phyloP scores from a whole-genome alignment of 2,888 invertebrate genomes.

The Zaprionus bogoriensis region DNA sequence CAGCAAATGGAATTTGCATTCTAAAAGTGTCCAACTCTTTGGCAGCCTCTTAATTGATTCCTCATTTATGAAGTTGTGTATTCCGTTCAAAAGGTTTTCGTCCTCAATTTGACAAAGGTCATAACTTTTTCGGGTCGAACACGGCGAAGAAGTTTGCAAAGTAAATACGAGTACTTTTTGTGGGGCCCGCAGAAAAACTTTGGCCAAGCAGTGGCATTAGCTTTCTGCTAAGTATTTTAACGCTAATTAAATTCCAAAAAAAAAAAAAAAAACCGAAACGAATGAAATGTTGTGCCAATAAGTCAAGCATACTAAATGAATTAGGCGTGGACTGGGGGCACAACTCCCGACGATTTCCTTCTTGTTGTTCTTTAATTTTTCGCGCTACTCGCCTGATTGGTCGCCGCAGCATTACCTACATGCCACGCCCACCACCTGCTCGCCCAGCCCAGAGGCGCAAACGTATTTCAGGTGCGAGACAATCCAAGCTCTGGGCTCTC shows the following conservation, averaged over 20 bases:
- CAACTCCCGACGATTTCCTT: neutral
- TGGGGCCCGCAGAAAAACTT: conserved; percentile 46
- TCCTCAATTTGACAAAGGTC: conserved; percentile 39
- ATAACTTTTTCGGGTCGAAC: conserved; percentile 45
- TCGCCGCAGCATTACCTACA: neutral
- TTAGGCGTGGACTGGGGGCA: conserved; percentile 1
- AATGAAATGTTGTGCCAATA: conserved; percentile 32
- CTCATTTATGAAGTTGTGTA: conserved; percentile 11
- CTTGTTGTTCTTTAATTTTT: conserved; percentile 72
- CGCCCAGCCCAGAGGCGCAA: neutral
- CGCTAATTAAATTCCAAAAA: conserved; percentile 61
- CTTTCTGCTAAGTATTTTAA: conserved; percentile 53
- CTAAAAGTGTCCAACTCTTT: conserved; percentile 14
- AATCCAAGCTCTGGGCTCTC: conserved; percentile 48
- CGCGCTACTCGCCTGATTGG: conserved; percentile 61
- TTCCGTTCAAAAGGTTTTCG: neutral
- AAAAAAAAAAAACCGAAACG: conserved; percentile 10
- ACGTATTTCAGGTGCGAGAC: conserved; percentile 26
- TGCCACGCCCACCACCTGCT: neutral
- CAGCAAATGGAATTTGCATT: too few species aligned
- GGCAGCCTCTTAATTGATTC: conserved; percentile 33
- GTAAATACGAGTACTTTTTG: conserved; percentile 37
- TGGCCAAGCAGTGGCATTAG: conserved; percentile 33
- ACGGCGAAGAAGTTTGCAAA: conserved; percentile 15
- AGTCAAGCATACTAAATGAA: conserved; percentile 67